Base-by-base conservation (phyloP, 2,113 vertebrate species). In the Anhinga anhinga region DNA sequence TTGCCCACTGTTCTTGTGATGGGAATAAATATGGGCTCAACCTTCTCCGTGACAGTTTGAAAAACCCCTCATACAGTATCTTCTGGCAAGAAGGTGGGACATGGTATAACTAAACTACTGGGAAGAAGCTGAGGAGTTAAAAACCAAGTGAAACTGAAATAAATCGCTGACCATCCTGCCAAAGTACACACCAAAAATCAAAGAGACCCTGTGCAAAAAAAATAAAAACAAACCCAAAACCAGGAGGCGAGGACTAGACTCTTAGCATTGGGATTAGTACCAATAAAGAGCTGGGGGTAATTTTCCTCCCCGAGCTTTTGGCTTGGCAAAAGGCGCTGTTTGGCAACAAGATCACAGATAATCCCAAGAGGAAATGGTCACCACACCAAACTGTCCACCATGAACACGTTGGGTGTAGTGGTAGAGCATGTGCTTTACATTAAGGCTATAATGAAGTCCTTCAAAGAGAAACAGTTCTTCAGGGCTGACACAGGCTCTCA, bases 271-370 rank as follows among this genome's bases (percentile, higher is more conserved):
- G 36, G 77, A 58, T 91, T 72, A 79, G 78, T 72, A 70, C 63
- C 74, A 90, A 47, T 42, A 73, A 70, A 70, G 56, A 86, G 40
- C 56, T 52, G 40, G 45, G 85, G 53, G 25, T 29, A 49, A 50
- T 73, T 76, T 53, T 87, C 32, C n/a, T 79, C 94, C 88, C 72
- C 30, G 0, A 26, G 70, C 52, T 90, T 80, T 82, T 42, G 76
- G 42, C 85, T 95, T 95, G 93, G 94, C 72, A 77, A 85, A 97
- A 96, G 95, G 93, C 61, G 91, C 73, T 95, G 84, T 82, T 97
- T 95, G 86, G 97, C 86, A 97, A 93, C 65, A 92, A 89, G 81
- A 91, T 84, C 89, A 90, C 83, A 80, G 84, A 38, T 50, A 91
- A 91, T 73, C 70, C 74, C 62, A 62, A 94, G 58, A 70, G 40